Conservation (phyloP, 2,888 invertebrate species). For the Podotricha telesiphe region DNA sequence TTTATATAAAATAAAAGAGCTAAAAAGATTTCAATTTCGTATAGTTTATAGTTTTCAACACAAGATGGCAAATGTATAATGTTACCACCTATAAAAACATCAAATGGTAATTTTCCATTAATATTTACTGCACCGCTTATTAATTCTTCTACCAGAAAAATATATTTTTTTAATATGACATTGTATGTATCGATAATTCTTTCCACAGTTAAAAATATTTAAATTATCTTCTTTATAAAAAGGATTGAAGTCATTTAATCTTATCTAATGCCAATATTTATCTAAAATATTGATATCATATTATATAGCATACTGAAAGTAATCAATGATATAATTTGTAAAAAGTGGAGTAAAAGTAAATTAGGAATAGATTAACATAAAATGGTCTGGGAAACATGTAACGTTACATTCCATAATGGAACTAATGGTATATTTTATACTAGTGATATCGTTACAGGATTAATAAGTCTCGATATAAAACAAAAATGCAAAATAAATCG, state of each 20-base stretch:
- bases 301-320: background rate
- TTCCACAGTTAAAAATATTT: background rate
- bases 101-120: constrained; percentile 17
- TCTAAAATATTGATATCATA: constrained; percentile 17
- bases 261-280: constrained; percentile 5
- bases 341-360: background rate
- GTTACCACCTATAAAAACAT: constrained; percentile 39
- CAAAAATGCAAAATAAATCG: constrained; percentile 63
- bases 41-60: constrained; percentile 34
- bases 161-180: too few species aligned
- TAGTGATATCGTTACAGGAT: constrained; percentile 73
- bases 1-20: constrained; percentile 13
- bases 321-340: background rate
- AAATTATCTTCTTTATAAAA: background rate
- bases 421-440: constrained; percentile 62
- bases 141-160: background rate
- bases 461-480: constrained; percentile 63
- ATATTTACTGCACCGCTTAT: background rate
- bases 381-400: constrained; percentile 66
- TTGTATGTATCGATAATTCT: background rate
- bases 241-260: background rate
- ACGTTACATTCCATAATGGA: constrained; percentile 65
- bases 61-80: constrained; percentile 43
- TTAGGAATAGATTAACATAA: constrained; percentile 24
- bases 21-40: constrained; percentile 25